Base-by-base conservation (phyloP, 2,113 vertebrate genomes). In the Larimichthys polyactis region DNA sequence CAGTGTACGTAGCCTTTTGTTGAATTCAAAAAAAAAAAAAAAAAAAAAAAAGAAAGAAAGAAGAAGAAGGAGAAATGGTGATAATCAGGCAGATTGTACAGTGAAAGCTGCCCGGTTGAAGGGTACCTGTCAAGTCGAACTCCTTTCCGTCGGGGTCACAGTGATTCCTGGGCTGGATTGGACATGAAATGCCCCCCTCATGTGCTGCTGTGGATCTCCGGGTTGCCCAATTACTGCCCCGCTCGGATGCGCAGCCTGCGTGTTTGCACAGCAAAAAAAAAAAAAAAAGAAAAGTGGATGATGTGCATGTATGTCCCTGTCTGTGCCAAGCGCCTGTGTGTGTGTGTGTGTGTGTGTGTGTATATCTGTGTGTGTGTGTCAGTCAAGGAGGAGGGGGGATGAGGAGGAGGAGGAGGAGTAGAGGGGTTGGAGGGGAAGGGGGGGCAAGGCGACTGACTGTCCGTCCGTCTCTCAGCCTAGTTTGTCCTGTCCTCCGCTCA, bases 71-170 rank as follows among this genome's bases (percentile, higher is more conserved):
- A 4, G 32, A 71, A 58, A 78, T 83, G 29, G n/a, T n/a, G n/a
- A n/a, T n/a, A n/a, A n/a, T n/a, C n/a, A 65, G 80, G 78, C 43
- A 78, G 63, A 87, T 69, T 63, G 77, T 11, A 66, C 74, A 86
- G 79, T 87, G 6, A 15, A 36, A 75, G 83, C 72, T 67, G 82
- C 36, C 88, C 76, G 83, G 77, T 27, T 86, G 74, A 84, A 85
- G 88, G 86, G 85, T 94, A 96, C 95, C 95, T 96, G 94, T 94
- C 93, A 92, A 87, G 92, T 94, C 85, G 92, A 92, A 93, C 92
- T 94, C 90, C 87, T 91, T 84, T 84, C 91, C 84, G 94, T 87
- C 88, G 93, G 95, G 95, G 94, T 95, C 95, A 95, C 92, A 86
- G 86, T 85, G 93, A 91, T 88, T 92, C 91, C 90, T 78, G 89